Conservation (phyloP, 2,113 vertebrate genomes). For the Xiphias gladius region DNA sequence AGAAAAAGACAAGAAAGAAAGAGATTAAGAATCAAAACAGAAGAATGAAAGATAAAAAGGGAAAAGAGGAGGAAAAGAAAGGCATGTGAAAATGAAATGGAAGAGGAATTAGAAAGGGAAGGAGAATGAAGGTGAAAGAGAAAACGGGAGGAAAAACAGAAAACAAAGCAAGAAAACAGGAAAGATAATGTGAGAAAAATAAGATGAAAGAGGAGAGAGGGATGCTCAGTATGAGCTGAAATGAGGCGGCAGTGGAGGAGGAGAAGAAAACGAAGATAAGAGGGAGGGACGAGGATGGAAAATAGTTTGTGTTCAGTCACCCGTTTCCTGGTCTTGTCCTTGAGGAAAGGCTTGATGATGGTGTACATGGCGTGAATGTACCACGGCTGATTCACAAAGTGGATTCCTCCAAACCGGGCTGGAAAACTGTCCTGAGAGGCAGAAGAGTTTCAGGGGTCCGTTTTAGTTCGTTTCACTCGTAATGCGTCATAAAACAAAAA, state of each 20-base stretch:
- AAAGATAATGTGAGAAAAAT: not conserved
- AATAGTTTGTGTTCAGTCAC: conserved; percentile 76
- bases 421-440: conserved; percentile 94
- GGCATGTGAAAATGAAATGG: too few species aligned
- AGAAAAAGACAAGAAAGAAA: accelerated
- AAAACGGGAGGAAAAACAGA: too few species aligned
- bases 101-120: too few species aligned
- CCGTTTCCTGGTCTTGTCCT: conserved; percentile 99
- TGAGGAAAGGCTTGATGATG: conserved; percentile 97
- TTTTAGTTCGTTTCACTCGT: too few species aligned
- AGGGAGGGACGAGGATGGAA: too few species aligned
- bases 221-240: too few species aligned
- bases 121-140: too few species aligned
- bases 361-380: conserved; percentile 98
- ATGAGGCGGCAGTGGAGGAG: too few species aligned
- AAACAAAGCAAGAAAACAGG: not conserved
- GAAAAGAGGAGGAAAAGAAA: not conserved
- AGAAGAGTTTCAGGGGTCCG: not conserved
- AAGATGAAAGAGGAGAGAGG: not conserved
- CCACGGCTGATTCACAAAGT: conserved; percentile 99
- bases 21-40: not conserved
- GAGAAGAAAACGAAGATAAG: not conserved
- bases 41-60: not conserved
- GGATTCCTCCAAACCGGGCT: conserved; percentile 97
- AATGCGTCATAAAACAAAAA: too few species aligned